A percentile compares a stretch with the other conserved stretches of the same genome.
These are phyloP conservation scores for Holocentrus rufus DNA, from an alignment of 2,797 vertebrate species.

Conservation along the genomic window DNA sequence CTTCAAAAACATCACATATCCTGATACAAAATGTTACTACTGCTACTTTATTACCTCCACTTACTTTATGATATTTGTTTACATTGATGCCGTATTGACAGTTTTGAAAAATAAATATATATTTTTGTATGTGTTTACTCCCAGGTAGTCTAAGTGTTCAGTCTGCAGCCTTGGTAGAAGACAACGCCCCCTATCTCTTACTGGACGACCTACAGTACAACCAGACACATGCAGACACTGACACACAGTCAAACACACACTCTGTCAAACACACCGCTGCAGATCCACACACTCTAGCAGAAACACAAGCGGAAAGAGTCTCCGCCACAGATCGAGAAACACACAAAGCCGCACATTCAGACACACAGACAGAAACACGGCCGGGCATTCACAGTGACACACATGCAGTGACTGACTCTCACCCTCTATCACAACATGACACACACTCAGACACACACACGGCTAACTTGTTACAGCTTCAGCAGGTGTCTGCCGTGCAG, in stretches of 20 bases:
- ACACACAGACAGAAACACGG: slow-evolving; percentile 16
- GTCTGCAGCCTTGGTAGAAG: slow-evolving; percentile 49
- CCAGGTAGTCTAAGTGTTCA: slow-evolving; percentile 68
- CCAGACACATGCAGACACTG: slow-evolving; percentile 38
- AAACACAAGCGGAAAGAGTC: background rate
- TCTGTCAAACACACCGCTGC: slow-evolving; percentile 32
- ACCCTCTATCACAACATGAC: slow-evolving; percentile 24
- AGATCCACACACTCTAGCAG: slow-evolving; percentile 36
- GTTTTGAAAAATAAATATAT: background rate
- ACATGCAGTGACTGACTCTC: slow-evolving; percentile 17
- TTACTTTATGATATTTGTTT: too few species aligned
- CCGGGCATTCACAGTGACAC: slow-evolving; percentile 20
- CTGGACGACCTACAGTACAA: slow-evolving; percentile 65
- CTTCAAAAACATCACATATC: too few species aligned
- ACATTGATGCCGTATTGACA: background rate
- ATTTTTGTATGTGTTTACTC: slow-evolving; percentile 3
- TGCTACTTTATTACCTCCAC: too few species aligned
- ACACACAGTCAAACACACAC: slow-evolving; percentile 53
- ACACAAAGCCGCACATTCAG: slow-evolving; percentile 17
- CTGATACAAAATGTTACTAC: too few species aligned
- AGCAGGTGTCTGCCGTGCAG: slow-evolving; percentile 81
- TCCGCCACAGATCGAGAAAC: slow-evolving; percentile 27
- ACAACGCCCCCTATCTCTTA: slow-evolving; percentile 61
- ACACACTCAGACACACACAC: slow-evolving; percentile 53
- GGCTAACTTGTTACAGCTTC: slow-evolving; percentile 58